phyloP scores from a whole-genome alignment of 2,888 invertebrate genomes.

The Drosophila lutescens region DNA sequence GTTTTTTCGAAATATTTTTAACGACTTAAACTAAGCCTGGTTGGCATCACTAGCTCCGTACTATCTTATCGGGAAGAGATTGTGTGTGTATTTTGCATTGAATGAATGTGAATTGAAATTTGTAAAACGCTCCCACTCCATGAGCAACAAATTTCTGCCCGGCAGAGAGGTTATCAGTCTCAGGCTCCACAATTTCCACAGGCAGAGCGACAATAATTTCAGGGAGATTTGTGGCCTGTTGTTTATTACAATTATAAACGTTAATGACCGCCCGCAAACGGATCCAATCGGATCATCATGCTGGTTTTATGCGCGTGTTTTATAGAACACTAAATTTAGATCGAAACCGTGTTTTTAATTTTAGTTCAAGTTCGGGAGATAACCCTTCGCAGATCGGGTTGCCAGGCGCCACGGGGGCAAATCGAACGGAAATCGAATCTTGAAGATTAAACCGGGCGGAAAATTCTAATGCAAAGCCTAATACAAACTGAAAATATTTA shows the following conservation, averaged over 20 bases:
- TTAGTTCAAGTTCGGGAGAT: conserved; percentile 66
- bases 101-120: conserved; percentile 68
- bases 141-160: conserved; percentile 29
- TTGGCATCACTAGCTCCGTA: conserved; percentile 16
- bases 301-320: conserved; percentile 38
- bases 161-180: conserved; percentile 37
- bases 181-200: conserved; percentile 41
- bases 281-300: conserved; percentile 30
- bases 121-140: conserved; percentile 54
- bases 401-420: conserved; percentile 24
- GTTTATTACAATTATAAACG: conserved; percentile 39
- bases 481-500: not conserved
- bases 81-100: conserved; percentile 61
- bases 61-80: conserved; percentile 22
- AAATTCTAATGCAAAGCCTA: not conserved
- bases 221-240: conserved; percentile 31
- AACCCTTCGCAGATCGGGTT: conserved; percentile 59
- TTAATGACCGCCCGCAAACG: conserved; percentile 25
- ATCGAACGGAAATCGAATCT: conserved; percentile 34
- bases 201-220: conserved; percentile 12
- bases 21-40: not conserved
- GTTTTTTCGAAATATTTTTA: too few relatives aligned
- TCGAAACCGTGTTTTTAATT: conserved; percentile 19
- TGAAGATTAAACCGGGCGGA: conserved; percentile 15
- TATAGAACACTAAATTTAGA: conserved; percentile 55